These are phyloP conservation scores for Drosophila putrida DNA, from an alignment of 2,888 invertebrate species.

Conservation along the genomic window DNA sequence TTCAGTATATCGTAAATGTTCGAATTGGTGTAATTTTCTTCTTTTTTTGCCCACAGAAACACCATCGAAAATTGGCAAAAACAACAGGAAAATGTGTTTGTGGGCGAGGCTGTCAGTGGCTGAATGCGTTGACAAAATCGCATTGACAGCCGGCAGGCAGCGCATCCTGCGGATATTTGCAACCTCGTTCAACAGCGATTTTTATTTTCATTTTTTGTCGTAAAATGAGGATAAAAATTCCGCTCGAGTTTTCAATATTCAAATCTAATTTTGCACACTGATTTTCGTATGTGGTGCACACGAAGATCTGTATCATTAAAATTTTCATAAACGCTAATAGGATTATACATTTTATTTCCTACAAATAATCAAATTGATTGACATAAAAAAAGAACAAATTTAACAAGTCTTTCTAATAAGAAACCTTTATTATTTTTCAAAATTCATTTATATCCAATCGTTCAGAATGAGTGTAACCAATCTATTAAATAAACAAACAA, in stretches of 20 bases:
- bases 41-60: conserved; percentile 7
- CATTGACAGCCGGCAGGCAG: conserved; percentile 61
- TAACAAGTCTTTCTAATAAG: not conserved
- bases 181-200: conserved; percentile 23
- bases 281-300: conserved; percentile 1
- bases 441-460: not conserved
- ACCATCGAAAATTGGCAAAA: conserved; percentile 36
- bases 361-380: conserved; percentile 11
- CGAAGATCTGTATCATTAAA: conserved; percentile 15
- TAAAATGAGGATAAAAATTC: conserved; percentile 4
- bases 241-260: conserved; percentile 8
- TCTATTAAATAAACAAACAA: not conserved
- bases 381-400: not conserved
- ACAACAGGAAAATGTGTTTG: conserved; percentile 47
- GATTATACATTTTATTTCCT: conserved; percentile 13
- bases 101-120: conserved; percentile 19
- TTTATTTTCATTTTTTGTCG: conserved; percentile 9
- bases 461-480: not conserved
- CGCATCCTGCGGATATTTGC: conserved; percentile 75
- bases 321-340: conserved; percentile 19
- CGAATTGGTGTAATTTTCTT: conserved; percentile 21
- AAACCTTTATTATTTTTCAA: not conserved
- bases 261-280: conserved; percentile 15
- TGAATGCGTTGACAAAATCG: conserved; percentile 73
- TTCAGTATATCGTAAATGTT: conserved; percentile 21